phyloP scores from a whole-genome alignment of 2,797 vertebrate genomes.

The Hippoglossus hippoglossus region DNA sequence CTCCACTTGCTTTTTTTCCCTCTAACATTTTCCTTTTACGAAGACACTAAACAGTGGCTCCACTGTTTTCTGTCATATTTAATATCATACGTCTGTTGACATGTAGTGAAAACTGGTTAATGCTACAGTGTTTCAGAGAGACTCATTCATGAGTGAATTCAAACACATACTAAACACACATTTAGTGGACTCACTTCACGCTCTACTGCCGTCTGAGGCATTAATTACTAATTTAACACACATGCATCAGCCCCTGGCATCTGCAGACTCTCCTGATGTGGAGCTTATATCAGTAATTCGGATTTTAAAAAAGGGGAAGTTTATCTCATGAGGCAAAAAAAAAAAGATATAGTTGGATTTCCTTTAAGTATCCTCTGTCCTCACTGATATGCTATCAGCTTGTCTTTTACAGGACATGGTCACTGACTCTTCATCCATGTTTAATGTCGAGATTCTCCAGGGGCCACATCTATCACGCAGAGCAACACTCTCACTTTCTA shows the following conservation, averaged over 20 bases:
- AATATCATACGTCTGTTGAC: slow-evolving; percentile 17
- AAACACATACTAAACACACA: not conserved
- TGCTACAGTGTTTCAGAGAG: not conserved
- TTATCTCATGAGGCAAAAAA: not conserved
- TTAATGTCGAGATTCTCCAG: slow-evolving; percentile 21
- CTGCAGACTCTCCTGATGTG: slow-evolving; percentile 8
- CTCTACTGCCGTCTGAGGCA: slow-evolving; percentile 20
- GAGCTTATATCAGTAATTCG: too few species aligned
- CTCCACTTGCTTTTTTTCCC: too few species aligned
- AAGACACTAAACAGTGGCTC: not conserved
- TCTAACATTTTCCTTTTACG: not conserved
- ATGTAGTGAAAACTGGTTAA: not conserved
- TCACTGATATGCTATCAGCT: slow-evolving; percentile 2
- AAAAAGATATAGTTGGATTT: not conserved
- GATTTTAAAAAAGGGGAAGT: not conserved
- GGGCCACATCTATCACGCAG: not conserved
- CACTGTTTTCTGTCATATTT: slow-evolving; percentile 14
- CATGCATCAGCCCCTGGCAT: slow-evolving; percentile 26
- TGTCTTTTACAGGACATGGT: not conserved
- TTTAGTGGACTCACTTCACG: slow-evolving; percentile 3
- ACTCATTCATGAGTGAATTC: slow-evolving; percentile 25
- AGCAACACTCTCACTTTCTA: slow-evolving; percentile 10
- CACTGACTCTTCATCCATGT: slow-evolving; percentile 29
- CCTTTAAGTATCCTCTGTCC: slow-evolving; percentile 1
- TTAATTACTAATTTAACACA: slow-evolving; percentile 40